Base-by-base conservation (phyloP, 35 echinoderm and acorn worm genomes). In the Chiridota heheva region DNA sequence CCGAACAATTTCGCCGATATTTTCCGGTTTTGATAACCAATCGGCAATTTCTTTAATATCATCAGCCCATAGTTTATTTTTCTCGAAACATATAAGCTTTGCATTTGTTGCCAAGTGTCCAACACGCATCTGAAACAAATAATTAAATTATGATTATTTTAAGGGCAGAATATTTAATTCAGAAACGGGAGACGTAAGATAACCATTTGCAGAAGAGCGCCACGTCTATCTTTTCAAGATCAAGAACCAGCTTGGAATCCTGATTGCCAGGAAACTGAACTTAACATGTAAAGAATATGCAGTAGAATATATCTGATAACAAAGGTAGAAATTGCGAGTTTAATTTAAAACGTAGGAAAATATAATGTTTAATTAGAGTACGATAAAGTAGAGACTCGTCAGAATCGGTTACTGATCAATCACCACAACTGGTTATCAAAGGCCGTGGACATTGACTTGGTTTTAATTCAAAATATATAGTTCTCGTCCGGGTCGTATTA, bases 11-110 rank as follows among this genome's bases (percentile, higher is more conserved):
- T 84, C 81, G 42, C 68, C 48, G 17, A 72, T 68, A 55, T 84
- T 84, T 27, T 53, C 81, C 2, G 45, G 60, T 33, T 72, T 61
- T 5, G 67, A 47, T 7, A 72, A 30, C 81, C 81, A 84, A 33
- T 84, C 65, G 29, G 42, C 81, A 31, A 84, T 61, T n/a, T 84
- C 81, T 44, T 84, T n/a, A 20, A 84, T 28, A 0, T 47, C 81
- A 5, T 61, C 63, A 28, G 66, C 39, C 47, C 67, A 84, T 17
- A 64, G 81, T 57, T 71, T 70, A 42, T 84, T 84, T 60, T 36
- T 84, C n/a, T 51, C 66, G 24, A 84, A 61, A 60, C 81, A 84
- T 24, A 84, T 24, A 13, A 84, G 20, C 15, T 70, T 58, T 43
- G 31, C n/a, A 24, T 84, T 27, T 13, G 56, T 25, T 28, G 40